Conservation (phyloP, 2,797 vertebrate species). For the Arremon brunneinucha region DNA sequence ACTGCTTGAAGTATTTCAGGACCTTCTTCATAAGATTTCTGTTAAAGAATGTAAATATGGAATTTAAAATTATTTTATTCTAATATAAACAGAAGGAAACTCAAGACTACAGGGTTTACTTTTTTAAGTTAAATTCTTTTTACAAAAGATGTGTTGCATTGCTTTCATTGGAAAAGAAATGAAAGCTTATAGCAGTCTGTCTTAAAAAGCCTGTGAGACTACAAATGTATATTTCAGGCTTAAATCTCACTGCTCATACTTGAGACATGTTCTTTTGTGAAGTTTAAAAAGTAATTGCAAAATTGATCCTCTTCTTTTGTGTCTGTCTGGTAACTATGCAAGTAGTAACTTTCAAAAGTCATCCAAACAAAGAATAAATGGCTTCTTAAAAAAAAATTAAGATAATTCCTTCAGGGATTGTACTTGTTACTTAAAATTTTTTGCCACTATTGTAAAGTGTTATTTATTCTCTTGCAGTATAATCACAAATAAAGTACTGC, state of each 20-base stretch:
- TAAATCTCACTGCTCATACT: not conserved
- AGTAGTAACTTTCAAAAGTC: not conserved
- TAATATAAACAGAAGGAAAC: not conserved
- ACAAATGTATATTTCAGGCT: not conserved
- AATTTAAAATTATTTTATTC: not conserved
- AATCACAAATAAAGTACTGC: not conserved
- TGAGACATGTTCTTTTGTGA: not conserved
- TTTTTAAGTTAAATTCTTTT: not conserved
- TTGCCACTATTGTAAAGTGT: not conserved
- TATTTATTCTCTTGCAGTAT: not conserved
- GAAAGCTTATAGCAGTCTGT: not conserved
- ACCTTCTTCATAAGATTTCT: not conserved
- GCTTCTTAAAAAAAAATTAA: not conserved
- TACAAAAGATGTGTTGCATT: not conserved
- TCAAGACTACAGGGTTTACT: rapidly evolving
- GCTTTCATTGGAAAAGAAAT: not conserved
- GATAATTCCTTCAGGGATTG: not conserved
- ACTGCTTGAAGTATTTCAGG: not conserved
- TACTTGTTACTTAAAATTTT: not conserved
- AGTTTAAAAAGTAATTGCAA: not conserved
- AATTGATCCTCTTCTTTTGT: not conserved
- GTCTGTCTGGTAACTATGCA: not conserved
- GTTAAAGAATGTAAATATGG: not conserved
- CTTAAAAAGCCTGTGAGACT: not conserved
- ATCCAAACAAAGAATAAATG: not conserved